Conservation (phyloP, 30 jellyfish, hydroid and myxozoan species). For the Chironex yamaguchii region DNA sequence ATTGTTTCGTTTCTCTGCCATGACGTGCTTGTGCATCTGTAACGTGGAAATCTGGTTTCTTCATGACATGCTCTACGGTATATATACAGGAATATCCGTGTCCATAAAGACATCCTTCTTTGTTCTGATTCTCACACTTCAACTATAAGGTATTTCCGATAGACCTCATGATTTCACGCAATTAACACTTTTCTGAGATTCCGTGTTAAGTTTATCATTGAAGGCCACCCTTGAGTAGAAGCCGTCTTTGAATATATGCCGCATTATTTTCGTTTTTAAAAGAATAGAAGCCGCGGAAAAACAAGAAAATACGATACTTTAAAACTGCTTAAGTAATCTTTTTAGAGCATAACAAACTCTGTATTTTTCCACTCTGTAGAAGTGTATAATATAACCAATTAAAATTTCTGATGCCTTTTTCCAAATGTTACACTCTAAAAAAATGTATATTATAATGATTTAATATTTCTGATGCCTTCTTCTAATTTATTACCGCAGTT, state of each 20-base stretch:
- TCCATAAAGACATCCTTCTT: not conserved
- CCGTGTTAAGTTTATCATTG: not conserved
- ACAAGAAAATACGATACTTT: no score
- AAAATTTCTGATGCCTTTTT: no score
- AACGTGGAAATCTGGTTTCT: constrained; percentile 26
- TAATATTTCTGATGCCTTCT: no score
- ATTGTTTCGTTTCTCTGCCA: constrained; percentile 38
- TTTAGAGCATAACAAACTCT: no score
- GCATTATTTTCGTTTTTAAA: no score
- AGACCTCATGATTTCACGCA: constrained; percentile 1
- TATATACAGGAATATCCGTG: not conserved
- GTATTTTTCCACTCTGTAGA: no score
- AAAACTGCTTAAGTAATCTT: no score
- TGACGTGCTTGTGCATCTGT: constrained; percentile 34
- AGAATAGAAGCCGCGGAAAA: no score
- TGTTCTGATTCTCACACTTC: constrained; percentile 4
- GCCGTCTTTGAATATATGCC: constrained; percentile 42
- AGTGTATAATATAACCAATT: no score
- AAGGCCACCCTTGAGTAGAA: constrained; percentile 21
- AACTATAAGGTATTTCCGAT: not conserved
- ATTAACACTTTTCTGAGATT: not conserved
- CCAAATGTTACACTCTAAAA: no score
- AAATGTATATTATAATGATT: no score
- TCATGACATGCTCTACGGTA: constrained; percentile 7
- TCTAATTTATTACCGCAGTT: no score